A percentile compares a stretch with the other conserved stretches of the same genome.
These are phyloP conservation scores for Myrmecophaga tridactyla DNA, from an alignment of 2,113 vertebrate species.

Conservation along the genomic window DNA sequence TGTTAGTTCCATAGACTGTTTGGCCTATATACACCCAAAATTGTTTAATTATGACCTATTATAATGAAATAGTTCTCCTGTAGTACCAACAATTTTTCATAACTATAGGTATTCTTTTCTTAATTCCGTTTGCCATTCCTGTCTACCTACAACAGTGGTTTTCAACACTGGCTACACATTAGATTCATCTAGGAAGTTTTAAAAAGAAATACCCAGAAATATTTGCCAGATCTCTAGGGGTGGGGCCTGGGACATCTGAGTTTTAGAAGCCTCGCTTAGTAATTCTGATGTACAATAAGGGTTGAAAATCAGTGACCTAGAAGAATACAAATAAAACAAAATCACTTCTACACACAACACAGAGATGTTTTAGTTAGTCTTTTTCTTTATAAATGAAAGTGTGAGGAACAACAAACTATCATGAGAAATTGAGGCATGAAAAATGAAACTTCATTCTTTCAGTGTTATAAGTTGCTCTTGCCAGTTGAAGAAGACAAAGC, in stretches of 20 bases:
- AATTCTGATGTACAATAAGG: conserved; percentile 17
- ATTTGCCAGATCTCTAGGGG: neutral
- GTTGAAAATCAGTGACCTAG: conserved; percentile 34
- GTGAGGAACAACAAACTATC: conserved; percentile 14
- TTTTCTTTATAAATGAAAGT: conserved; percentile 29
- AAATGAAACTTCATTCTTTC: conserved; percentile 33
- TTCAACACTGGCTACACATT: neutral
- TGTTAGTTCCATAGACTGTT: neutral
- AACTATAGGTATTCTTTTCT: neutral
- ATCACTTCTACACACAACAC: neutral
- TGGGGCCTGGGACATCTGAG: neutral
- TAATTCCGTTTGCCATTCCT: conserved; percentile 4
- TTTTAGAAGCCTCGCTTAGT: conserved; percentile 26
- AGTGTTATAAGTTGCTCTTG: conserved; percentile 15
- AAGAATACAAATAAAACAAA: conserved; percentile 50
- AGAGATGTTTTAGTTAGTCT: conserved; percentile 44
- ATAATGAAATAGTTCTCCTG: conserved; percentile 25
- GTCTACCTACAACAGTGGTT: neutral
- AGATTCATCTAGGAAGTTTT: conserved; percentile 24
- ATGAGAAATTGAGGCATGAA: conserved; percentile 11
- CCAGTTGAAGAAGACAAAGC: conserved; percentile 29
- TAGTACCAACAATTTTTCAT: neutral
- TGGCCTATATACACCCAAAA: conserved; percentile 50
- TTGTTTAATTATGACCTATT: conserved; percentile 10
- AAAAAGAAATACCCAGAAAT: neutral